phyloP scores from a whole-genome alignment of 2,888 invertebrate species.

The Orthosia incerta region DNA sequence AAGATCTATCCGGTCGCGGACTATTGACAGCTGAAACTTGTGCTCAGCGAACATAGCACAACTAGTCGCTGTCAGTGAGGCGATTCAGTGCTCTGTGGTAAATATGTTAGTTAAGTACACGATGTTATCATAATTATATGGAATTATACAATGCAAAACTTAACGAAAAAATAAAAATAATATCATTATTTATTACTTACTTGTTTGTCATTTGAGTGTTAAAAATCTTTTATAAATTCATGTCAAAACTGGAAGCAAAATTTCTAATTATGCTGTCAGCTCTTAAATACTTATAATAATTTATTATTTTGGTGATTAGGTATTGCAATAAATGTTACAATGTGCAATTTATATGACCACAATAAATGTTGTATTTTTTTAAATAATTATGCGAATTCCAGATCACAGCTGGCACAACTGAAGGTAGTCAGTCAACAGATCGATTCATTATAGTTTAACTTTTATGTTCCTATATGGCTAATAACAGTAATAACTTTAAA shows the following conservation, averaged over 20 bases:
- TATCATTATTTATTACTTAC: constrained; percentile 38
- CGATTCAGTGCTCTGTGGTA: constrained; percentile 11
- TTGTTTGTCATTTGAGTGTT: constrained; percentile 19
- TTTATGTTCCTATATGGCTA: constrained; percentile 9
- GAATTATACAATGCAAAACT: constrained; percentile 48
- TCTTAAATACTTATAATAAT: constrained; percentile 19
- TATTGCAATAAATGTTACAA: constrained; percentile 38
- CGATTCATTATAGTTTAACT: constrained; percentile 42
- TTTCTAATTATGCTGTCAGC: constrained; percentile 27
- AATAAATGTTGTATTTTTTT: constrained; percentile 19
- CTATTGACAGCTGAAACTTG: background rate
- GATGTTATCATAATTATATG: constrained; percentile 22
- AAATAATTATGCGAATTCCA: constrained; percentile 54
- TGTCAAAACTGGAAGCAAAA: constrained; percentile 19
- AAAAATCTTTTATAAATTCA: constrained; percentile 17
- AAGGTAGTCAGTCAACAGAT: constrained; percentile 60
- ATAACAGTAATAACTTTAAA: background rate
- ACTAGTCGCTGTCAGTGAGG: background rate
- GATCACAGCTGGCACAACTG: constrained; percentile 53
- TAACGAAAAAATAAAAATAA: constrained; percentile 37
- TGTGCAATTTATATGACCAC: constrained; percentile 23
- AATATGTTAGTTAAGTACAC: constrained; percentile 62
- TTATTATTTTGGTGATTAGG: constrained; percentile 40
- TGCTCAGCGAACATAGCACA: background rate
- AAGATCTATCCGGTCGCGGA: background rate